Base-by-base conservation (phyloP, 1,140 invertebrate species). In the Euborellia annulipes region DNA sequence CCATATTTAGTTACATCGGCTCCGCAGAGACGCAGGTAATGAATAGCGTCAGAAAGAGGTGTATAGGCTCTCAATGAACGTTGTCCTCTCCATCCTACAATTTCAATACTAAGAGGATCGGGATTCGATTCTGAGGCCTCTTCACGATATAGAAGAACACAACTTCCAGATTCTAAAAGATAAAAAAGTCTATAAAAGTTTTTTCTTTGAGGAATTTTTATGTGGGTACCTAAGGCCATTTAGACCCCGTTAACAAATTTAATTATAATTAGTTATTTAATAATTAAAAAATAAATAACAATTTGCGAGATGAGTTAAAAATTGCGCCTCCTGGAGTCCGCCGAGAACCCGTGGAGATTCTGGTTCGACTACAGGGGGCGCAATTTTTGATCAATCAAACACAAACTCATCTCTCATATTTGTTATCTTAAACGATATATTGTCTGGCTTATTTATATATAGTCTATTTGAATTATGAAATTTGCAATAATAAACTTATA, bases 81-180 rank as follows among this genome's bases (percentile, higher is more conserved):
- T 8, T 76, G 82, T n/a, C 91, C 91, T 54, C 81, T 75, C 89
- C 91, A 95, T 0, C 88, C 90, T 43, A 88, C 87, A 36, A 94
- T 62, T 20, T 77, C 70, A 19, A 93, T 63, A 4, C 69, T 68
- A 38, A 84, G 67, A 16, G 62, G 52, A 47, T 54, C 44, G 18
- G 22, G 11, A 13, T 20, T 20, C 2, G 23, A 14, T 44, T 54
- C 57, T 17, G 13, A 27, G 2, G 67, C 60, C 36, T 69, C 53
- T 52, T 82, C 78, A 47, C 69, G 62, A 49, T 79, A 84, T 51
- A 81, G 64, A 2, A 87, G 58, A 42, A 86, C 70, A 61, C 83
- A 85, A 63, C 82, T 85, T 42, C 82, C 83, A 11, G 75, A 69
- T 16, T 68, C 79, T 83, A 54, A 38, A 54, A 62, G 16, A 23